Base-by-base conservation (phyloP, 2,797 vertebrate species). In the Thaleichthys pacificus region DNA sequence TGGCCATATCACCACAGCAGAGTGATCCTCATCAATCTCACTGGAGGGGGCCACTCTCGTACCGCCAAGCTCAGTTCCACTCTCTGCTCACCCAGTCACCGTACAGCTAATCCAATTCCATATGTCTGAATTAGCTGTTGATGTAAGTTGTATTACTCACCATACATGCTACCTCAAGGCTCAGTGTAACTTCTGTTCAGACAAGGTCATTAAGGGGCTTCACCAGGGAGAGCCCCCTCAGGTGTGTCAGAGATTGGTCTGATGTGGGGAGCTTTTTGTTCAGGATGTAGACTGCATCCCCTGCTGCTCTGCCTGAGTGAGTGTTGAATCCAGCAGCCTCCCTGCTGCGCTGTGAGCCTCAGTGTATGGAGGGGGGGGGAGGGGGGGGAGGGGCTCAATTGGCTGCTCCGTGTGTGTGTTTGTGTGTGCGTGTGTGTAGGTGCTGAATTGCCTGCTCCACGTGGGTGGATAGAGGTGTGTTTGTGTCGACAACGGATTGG, bases 241-340 rank as follows among this genome's bases (percentile, higher is more conserved):
- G 65, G 49, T 66, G 22, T 8, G 15, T 24, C 64, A 21, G 17
- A 14, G 35, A 4, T 14, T 11, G n/a, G 17, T 74, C 80, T 68
- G 35, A 71, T 78, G 71, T 72, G 70, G 60, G 1, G 9, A 47
- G 42, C 11, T 14, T 47, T 71, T 77, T 74, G 64, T 63, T 70
- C 73, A 76, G 47, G 81, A 82, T 77, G 47, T 83, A 82, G 85
- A 82, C 76, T 68, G 54, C 71, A 70, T 11, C 72, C 74, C 74
- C 47, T 32, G 35, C 79, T 67, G 66, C 61, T 72, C 64, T 66
- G 72, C 80, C 61, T 77, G 67, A 70, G 14, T 63, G 68, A 80
- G 69, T 3, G 35, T 69, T 70, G 56, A 75, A 60, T 70, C 80
- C 71, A 61, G 32, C 66, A 26, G n/a, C 68, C 72, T 68, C 51